Base-by-base conservation (phyloP, 2,888 invertebrate genomes). In the Selenia dentaria region DNA sequence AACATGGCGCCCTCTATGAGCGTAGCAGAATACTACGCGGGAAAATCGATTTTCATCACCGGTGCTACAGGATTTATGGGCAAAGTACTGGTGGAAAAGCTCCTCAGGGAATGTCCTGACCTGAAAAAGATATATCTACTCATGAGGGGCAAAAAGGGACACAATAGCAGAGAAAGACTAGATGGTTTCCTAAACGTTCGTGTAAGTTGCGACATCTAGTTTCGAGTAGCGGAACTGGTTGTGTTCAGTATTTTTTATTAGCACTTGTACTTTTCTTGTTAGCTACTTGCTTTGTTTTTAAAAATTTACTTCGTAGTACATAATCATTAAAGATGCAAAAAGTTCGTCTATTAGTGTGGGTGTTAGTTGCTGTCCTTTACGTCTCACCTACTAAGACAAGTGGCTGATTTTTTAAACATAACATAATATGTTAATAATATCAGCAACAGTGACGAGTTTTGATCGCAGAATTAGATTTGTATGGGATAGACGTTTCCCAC, bases 51-150 rank as follows among this genome's bases (percentile, higher is more conserved):
- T 2, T 93, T 97, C 62, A 91, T 97, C 35, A 97, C 97, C 0
- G 97, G 97, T 0, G 94, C 94, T 0, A 96, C 96, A 0, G 97
- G 97, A 1, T 97, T 97, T 64, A 93, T 97, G 88, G 97, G 97
- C 3, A 96, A 97, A 79, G 94, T 96, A 2, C 79, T 97, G 10
- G 91, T 97, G 6, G 95, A 96, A 69, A 97, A 97, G 67, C 78
- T 97, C 0, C 81, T 97, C 0, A 81, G 94, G 46, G 92, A 92
- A 46, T 95, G 96, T 63, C 94, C 95, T 0, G 92, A 93, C 34
- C 65, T 96, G n/a, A 91, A 84, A 10, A 91, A 75, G 33, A 91
- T 97, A 45, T 96, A 94, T 66, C 64, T 96, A 31, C 77, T 97
- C 35, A 92, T 97, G 67, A 87, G 97, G 49, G 92, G 94, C 0